A percentile compares a stretch with the other conserved stretches of the same genome.
Evolutionary conservation across 2,888 invertebrate species (phyloP).

Genomic region (Corbicula japonica): DNA sequence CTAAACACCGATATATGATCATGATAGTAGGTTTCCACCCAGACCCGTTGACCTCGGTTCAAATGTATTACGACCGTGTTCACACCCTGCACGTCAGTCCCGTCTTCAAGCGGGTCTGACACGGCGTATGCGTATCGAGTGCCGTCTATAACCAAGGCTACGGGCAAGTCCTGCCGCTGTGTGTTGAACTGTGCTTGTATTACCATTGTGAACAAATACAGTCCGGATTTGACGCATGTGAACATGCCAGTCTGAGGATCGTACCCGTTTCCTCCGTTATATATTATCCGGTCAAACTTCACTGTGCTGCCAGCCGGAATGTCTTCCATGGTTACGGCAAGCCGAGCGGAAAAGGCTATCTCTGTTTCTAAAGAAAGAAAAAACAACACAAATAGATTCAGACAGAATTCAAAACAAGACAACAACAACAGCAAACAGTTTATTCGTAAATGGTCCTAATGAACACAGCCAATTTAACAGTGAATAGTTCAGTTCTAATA

Average conservation of each 20-base stretch:
- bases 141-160: background rate
- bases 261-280: background rate
- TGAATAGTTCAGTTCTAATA: too few relatives aligned
- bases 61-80: background rate
- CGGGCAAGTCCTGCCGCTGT: background rate
- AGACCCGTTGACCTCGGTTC: background rate
- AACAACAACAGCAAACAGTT: too few relatives aligned
- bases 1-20: background rate
- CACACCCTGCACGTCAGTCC: background rate
- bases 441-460: too few relatives aligned
- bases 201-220: background rate
- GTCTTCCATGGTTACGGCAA: background rate
- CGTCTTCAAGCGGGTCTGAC: background rate
- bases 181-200: background rate
- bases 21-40: background rate
- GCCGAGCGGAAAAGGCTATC: background rate
- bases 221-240: background rate
- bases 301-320: background rate
- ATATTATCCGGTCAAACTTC: background rate
- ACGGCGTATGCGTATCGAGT: background rate
- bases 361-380: too few relatives aligned
- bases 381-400: too few relatives aligned
- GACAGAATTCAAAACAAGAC: too few relatives aligned
- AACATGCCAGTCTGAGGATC: background rate
- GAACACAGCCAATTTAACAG: too few relatives aligned